Conservation (phyloP, 1,140 invertebrate genomes). For the Drosophila parvula region DNA sequence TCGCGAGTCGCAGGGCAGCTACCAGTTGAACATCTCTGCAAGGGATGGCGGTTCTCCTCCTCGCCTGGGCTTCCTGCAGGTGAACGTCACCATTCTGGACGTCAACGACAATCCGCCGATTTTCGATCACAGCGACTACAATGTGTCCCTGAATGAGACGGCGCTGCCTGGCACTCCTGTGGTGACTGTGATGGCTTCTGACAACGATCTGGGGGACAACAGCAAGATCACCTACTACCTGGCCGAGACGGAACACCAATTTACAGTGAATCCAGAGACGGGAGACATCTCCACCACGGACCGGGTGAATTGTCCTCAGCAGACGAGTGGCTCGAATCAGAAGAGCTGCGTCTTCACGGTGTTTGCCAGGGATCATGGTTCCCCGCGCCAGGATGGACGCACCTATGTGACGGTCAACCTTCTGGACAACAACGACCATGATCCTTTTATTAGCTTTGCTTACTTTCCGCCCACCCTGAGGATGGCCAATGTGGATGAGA, state of each 20-base stretch:
- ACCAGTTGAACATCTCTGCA: slow-evolving; percentile 95
- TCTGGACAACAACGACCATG: slow-evolving; percentile 97
- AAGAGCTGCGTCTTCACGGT: slow-evolving; percentile 97
- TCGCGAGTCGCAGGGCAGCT: slow-evolving; percentile 92
- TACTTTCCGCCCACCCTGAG: slow-evolving; percentile 91
- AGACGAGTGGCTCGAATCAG: slow-evolving; percentile 86
- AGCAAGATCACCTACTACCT: slow-evolving; percentile 96
- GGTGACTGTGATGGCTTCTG: slow-evolving; percentile 94
- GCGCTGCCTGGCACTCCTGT: slow-evolving; percentile 94
- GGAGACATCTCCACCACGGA: slow-evolving; percentile 93
- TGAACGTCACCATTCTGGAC: slow-evolving; percentile 96
- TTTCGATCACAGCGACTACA: slow-evolving; percentile 96
- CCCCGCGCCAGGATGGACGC: slow-evolving; percentile 94
- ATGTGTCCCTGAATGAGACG: slow-evolving; percentile 95
- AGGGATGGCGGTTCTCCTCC: slow-evolving; percentile 93
- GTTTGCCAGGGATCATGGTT: slow-evolving; percentile 95
- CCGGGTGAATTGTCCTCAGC: slow-evolving; percentile 88
- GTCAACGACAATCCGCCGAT: slow-evolving; percentile 98
- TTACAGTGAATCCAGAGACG: slow-evolving; percentile 94
- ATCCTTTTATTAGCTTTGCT: slow-evolving; percentile 95
- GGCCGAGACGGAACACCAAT: slow-evolving; percentile 92
- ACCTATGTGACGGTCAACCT: slow-evolving; percentile 98
- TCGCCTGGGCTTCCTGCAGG: slow-evolving; percentile 92
- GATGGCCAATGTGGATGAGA: slow-evolving; percentile 96
- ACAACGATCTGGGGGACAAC: slow-evolving; percentile 96